These are phyloP conservation scores for Tetheella fluctuosa DNA, from an alignment of 2,888 invertebrate species.

Conservation along the genomic window DNA sequence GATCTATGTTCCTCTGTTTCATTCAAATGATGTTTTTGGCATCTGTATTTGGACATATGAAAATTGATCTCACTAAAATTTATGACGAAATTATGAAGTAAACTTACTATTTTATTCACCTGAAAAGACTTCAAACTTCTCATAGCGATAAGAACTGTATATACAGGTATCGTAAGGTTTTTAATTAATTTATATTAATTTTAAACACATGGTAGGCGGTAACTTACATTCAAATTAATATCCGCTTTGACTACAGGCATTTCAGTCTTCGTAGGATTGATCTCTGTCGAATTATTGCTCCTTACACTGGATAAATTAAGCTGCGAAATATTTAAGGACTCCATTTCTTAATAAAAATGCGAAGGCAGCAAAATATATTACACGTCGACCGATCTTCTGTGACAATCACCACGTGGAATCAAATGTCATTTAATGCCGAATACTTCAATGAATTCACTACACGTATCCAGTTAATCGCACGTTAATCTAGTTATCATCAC, in stretches of 20 bases:
- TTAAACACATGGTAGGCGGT: slow-evolving; percentile 23
- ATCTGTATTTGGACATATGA: slow-evolving; percentile 43
- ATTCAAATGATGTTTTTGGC: not conserved
- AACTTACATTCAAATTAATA: slow-evolving; percentile 55
- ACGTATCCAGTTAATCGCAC: slow-evolving; percentile 32
- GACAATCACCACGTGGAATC: slow-evolving; percentile 81
- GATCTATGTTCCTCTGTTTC: not conserved
- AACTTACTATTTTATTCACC: not conserved
- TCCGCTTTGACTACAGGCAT: slow-evolving; percentile 59
- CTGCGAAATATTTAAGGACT: slow-evolving; percentile 76
- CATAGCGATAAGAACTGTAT: too few species aligned
- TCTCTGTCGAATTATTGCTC: slow-evolving; percentile 57
- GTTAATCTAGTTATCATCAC: slow-evolving; percentile 20
- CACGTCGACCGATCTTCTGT: slow-evolving; percentile 72
- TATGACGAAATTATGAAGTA: not conserved
- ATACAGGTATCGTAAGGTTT: not conserved
- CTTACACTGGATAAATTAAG: slow-evolving; percentile 72
- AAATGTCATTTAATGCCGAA: slow-evolving; percentile 66
- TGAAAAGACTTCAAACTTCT: not conserved
- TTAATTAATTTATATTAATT: not conserved
- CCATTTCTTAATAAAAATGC: slow-evolving; percentile 59
- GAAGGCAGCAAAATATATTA: slow-evolving; percentile 56
- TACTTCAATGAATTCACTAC: slow-evolving; percentile 41
- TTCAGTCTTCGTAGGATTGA: slow-evolving; percentile 50
- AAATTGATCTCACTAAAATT: slow-evolving; percentile 37